Conservation (phyloP, 2,113 vertebrate genomes). For the Ranitomeya imitator region DNA sequence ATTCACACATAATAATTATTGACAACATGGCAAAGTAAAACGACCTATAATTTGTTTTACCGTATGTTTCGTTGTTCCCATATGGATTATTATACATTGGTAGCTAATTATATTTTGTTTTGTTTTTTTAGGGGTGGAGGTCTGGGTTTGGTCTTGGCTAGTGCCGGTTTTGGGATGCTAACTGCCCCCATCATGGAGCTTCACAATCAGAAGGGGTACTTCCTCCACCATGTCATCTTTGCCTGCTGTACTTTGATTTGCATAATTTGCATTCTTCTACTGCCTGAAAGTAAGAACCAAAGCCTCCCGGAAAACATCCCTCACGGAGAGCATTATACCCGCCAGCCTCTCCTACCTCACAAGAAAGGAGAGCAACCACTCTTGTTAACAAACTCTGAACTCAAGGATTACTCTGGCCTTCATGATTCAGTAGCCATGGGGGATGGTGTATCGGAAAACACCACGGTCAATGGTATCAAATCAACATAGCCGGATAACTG, state of each 20-base stretch:
- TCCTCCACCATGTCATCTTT: slow-evolving; percentile 96
- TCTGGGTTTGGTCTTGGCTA: slow-evolving; percentile 91
- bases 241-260: slow-evolving; percentile 97
- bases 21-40: no score
- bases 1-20: no score
- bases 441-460: slow-evolving; percentile 74
- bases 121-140: slow-evolving; percentile 82
- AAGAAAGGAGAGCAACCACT: slow-evolving; percentile 91
- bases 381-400: slow-evolving; percentile 87
- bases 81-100: background rate
- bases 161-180: slow-evolving; percentile 93
- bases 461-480: slow-evolving; percentile 87
- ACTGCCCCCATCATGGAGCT: slow-evolving; percentile 97
- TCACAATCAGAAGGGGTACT: slow-evolving; percentile 99
- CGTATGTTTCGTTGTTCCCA: background rate
- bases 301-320: slow-evolving; percentile 90
- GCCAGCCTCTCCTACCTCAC: slow-evolving; percentile 84
- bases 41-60: background rate
- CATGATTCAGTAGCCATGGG: slow-evolving; percentile 79
- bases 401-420: slow-evolving; percentile 92
- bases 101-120: background rate
- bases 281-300: slow-evolving; percentile 90
- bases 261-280: slow-evolving; percentile 96
- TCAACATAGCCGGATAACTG: slow-evolving; percentile 66
- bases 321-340: slow-evolving; percentile 89